Conservation (phyloP, 2,797 vertebrate genomes). For the Craterocephalus amniculus region DNA sequence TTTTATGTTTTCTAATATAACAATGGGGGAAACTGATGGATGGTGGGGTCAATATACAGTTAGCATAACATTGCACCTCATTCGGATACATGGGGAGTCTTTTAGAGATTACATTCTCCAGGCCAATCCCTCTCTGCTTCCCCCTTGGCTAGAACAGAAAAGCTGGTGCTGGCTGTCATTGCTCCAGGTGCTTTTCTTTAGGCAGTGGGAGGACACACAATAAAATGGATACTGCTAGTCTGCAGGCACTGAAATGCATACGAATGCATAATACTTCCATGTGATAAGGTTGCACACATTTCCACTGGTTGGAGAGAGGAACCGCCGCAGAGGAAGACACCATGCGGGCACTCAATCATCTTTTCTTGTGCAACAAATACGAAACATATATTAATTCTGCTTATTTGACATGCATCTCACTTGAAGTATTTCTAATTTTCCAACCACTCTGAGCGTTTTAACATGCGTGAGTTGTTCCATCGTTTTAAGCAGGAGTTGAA, state of each 20-base stretch:
- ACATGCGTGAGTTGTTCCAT: background rate
- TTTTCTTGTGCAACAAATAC: background rate
- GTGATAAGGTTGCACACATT: conserved; percentile 11
- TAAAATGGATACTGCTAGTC: conserved; percentile 17
- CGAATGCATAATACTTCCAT: conserved; percentile 17
- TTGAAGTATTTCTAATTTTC: background rate
- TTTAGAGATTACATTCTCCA: conserved; percentile 16
- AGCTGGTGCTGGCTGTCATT: conserved; percentile 47
- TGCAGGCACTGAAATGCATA: conserved; percentile 20
- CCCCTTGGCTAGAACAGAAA: conserved; percentile 11
- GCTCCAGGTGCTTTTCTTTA: conserved; percentile 46
- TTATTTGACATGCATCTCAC: background rate
- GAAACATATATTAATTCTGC: background rate
- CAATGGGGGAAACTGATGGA: conserved; percentile 8
- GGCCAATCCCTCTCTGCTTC: conserved; percentile 27
- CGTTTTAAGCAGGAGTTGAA: background rate
- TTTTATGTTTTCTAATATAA: conserved; percentile 50
- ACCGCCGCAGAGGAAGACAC: background rate
- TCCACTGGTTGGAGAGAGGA: conserved; percentile 3
- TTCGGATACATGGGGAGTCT: conserved; percentile 17
- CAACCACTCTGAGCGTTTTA: background rate
- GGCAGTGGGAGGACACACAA: conserved; percentile 18
- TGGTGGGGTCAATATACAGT: conserved; percentile 57
- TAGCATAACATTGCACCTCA: conserved; percentile 57
- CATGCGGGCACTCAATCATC: background rate